These are phyloP conservation scores for Anseranas semipalmata DNA, from an alignment of 2,113 vertebrate genomes.

Conservation along the genomic window DNA sequence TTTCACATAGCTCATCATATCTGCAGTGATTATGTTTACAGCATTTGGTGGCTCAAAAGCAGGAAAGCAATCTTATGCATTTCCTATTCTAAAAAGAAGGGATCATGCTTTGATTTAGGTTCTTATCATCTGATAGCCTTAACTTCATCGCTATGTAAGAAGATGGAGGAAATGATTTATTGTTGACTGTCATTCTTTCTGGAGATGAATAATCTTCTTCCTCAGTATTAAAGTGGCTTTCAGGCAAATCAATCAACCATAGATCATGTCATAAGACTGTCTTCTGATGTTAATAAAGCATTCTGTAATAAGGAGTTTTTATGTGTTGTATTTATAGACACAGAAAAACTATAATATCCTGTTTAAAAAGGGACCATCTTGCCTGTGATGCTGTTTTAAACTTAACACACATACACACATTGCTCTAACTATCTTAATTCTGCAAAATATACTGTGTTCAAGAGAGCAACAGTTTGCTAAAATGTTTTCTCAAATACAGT, in stretches of 20 bases:
- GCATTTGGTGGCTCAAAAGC: not conserved
- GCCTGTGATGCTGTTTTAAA: constrained; percentile 15
- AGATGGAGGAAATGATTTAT: constrained; percentile 76
- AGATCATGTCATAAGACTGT: constrained; percentile 73
- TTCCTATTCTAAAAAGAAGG: constrained; percentile 31
- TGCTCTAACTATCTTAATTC: not conserved
- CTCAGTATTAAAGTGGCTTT: constrained; percentile 78
- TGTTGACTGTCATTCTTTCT: constrained; percentile 75
- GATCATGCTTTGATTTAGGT: constrained; percentile 72
- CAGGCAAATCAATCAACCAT: constrained; percentile 77
- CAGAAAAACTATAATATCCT: constrained; percentile 40
- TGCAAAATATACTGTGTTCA: not conserved
- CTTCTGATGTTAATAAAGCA: constrained; percentile 78
- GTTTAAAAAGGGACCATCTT: constrained; percentile 27
- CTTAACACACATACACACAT: not conserved
- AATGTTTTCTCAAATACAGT: not conserved
- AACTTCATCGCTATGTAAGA: constrained; percentile 69
- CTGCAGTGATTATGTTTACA: constrained; percentile 1
- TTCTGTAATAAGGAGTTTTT: constrained; percentile 75
- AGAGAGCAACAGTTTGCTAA: not conserved
- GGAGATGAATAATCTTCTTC: constrained; percentile 76
- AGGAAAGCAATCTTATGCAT: not conserved
- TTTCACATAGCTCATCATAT: not conserved
- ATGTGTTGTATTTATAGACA: constrained; percentile 73
- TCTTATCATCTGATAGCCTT: constrained; percentile 69